Evolutionary conservation across 2,888 invertebrate genomes (phyloP).

Genomic region (Lymantria dispar): DNA sequence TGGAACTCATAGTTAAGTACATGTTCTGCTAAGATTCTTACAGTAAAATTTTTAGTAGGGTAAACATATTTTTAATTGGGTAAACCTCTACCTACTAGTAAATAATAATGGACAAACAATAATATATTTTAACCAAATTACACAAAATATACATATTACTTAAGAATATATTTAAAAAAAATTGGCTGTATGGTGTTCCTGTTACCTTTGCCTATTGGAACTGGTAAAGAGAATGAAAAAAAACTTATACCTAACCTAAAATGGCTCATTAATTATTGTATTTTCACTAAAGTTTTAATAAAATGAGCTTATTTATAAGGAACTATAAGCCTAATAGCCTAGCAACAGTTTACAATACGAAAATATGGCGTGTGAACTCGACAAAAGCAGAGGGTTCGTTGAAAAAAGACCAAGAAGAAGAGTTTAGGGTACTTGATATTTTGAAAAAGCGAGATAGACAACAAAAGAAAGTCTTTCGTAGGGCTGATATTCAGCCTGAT

Average conservation of each 20-base stretch:
- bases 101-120: no score
- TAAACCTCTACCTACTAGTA: no score
- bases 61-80: no score
- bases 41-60: no score
- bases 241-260: conserved; percentile 31
- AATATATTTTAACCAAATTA: no score
- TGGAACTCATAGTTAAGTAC: no score
- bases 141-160: no score
- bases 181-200: background rate
- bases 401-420: conserved; percentile 60
- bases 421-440: conserved; percentile 79
- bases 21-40: no score
- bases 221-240: no score
- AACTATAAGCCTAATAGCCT: conserved; percentile 50
- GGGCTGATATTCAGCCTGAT: conserved; percentile 65
- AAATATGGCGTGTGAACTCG: conserved; percentile 67
- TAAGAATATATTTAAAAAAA: background rate
- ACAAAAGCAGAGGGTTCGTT: conserved; percentile 51
- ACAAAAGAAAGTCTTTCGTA: conserved; percentile 45
- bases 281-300: conserved; percentile 1
- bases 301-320: conserved; percentile 68
- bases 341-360: conserved; percentile 44
- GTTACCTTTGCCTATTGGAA: no score
- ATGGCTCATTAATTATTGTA: conserved; percentile 24
- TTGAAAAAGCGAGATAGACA: conserved; percentile 57